Evolutionary conservation across 2,888 invertebrate species (phyloP), one percentile per base, ranked within the genome.

Genomic region (Eudemis profundana): DNA sequence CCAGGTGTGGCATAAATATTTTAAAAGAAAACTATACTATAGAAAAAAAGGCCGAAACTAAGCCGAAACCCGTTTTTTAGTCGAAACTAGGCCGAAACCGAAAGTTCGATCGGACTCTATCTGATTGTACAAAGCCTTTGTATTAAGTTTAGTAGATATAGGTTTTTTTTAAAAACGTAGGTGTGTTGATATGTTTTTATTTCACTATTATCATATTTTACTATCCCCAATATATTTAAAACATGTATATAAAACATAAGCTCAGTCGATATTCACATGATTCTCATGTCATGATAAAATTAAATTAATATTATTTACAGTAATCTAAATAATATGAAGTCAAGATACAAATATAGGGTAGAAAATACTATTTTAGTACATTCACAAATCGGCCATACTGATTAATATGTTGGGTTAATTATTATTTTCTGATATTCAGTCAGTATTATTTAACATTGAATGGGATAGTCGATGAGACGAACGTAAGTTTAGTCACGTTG

Each of bases 231-330:
- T 23, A 51, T 17, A 23, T 27, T 27, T 14, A 54, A 36, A 40
- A 40, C 36, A 51, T 38, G 19, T 8, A 38, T 38, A 36, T 36
- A 36, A 40, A 15, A 40, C 15, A n/a, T 17, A 53, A 42, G 42
- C 27, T 42, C 53, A 54, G 53, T 54, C 54, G 3, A 1, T 54
- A 27, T 42, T 42, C 27, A 42, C 12, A 23, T 23, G 19, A 53
- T 53, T 4, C 10, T 42, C 5, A 10, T 33, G 4, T 53, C 46
- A n/a, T 46, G 8, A 10, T 2, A 15, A 33, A 27, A 54, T 29
- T n/a, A 8, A 42, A 5, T 29, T 27, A 15, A 54, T 54, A 15
- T 27, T 54, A 54, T 54, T 42, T 42, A 54, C 54, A 54, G 42
- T 42, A 40, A 54, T 42, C 8, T 21, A 23, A 40, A 23, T 23